A percentile compares a stretch with the other conserved stretches of the same genome.
Conservation (phyloP, 2,797 vertebrate genomes). For the Pseudochirops cupreus region DNA sequence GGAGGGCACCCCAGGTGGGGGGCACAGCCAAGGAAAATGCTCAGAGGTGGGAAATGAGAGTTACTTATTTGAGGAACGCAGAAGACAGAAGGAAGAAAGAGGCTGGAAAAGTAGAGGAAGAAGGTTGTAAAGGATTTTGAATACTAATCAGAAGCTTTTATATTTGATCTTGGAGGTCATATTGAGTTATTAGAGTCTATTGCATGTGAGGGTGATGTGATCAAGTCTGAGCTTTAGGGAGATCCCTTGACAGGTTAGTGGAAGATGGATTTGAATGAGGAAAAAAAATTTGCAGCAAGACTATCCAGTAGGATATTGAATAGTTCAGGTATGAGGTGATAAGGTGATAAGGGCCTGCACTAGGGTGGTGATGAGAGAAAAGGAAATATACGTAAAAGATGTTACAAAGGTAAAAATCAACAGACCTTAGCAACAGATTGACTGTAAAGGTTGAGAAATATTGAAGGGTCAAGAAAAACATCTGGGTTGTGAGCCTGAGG, state of each 20-base stretch:
- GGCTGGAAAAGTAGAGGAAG: neutral
- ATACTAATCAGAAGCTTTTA: neutral
- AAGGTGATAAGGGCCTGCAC: neutral
- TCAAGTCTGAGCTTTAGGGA: neutral
- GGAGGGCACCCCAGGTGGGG: neutral
- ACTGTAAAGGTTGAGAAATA: too few relatives aligned
- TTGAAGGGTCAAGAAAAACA: too few relatives aligned
- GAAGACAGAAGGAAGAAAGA: neutral
- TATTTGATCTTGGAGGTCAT: neutral
- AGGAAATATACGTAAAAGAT: too few relatives aligned
- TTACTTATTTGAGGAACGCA: neutral
- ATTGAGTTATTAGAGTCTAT: neutral
- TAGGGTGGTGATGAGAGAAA: too few relatives aligned
- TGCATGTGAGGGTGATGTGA: neutral
- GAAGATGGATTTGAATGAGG: neutral
- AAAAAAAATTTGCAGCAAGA: neutral
- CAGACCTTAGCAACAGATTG: too few relatives aligned
- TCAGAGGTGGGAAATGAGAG: neutral
- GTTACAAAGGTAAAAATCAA: too few relatives aligned
- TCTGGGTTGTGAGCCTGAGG: too few relatives aligned
- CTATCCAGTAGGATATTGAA: neutral
- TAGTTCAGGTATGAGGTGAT: neutral
- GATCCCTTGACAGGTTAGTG: neutral
- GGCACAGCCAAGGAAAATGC: neutral
- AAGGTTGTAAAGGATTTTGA: neutral